A percentile compares a stretch with the other conserved stretches of the same genome.
Conservation (phyloP, 2,113 vertebrate genomes). For the Semicossyphus pulcher region DNA sequence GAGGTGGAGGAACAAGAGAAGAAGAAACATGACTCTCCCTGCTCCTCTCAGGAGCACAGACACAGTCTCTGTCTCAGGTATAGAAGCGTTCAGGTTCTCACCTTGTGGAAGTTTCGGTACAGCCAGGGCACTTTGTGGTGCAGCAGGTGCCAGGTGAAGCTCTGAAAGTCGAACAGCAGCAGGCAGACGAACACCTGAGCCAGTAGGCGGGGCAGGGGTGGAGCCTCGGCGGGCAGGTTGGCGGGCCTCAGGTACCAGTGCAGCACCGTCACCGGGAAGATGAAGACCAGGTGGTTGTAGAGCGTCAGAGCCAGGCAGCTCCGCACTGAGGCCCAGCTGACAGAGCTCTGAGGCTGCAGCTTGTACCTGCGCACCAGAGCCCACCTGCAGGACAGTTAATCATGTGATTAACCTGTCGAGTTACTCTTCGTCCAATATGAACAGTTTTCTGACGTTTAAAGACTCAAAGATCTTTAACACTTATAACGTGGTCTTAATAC, state of each 20-base stretch:
- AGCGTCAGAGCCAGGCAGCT: constrained; percentile 84
- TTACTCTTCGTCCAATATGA: not conserved
- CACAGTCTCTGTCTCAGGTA: not conserved
- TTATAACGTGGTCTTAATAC: not conserved
- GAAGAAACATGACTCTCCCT: too few species aligned
- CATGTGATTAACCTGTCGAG: too few species aligned
- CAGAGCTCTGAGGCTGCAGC: constrained; percentile 85
- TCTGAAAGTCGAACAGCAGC: constrained; percentile 92
- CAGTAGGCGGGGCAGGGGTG: constrained; percentile 77
- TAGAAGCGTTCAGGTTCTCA: not conserved
- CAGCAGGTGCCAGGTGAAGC: constrained; percentile 92
- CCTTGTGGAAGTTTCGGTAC: constrained; percentile 93
- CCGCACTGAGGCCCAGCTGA: constrained; percentile 79
- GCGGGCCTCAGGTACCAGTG: constrained; percentile 86
- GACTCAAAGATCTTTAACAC: not conserved
- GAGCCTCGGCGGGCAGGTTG: constrained; percentile 78
- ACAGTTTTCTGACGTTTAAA: not conserved
- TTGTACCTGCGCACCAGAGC: constrained; percentile 85
- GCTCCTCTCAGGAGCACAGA: too few species aligned
- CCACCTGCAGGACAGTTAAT: constrained; percentile 78
- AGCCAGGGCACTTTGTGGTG: constrained; percentile 94
- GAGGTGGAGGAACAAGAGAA: too few species aligned
- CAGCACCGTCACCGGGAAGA: constrained; percentile 86
- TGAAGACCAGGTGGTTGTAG: constrained; percentile 87
- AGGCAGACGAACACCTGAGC: constrained; percentile 85